Conservation (phyloP, 2,797 vertebrate species). For the Gallinago nigripennis region DNA sequence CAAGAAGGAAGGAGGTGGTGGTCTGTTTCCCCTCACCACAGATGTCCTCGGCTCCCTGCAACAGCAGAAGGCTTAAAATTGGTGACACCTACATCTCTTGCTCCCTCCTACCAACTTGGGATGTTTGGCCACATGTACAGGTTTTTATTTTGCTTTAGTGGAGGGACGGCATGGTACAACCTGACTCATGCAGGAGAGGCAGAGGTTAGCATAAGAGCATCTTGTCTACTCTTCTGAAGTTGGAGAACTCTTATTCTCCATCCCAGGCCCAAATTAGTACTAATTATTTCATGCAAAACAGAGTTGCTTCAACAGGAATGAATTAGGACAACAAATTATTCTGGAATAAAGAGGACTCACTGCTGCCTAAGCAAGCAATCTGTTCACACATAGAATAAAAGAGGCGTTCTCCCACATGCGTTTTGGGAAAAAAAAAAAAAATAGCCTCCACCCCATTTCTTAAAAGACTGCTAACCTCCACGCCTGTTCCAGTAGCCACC, state of each 20-base stretch:
- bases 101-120: not conserved
- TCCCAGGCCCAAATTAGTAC: constrained; percentile 19
- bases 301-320: constrained; percentile 36
- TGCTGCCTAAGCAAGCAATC: not conserved
- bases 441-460: not conserved
- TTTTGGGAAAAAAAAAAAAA: not conserved
- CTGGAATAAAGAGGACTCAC: not conserved
- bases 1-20: constrained; percentile 26
- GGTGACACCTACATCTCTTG: not conserved
- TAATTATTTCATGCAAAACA: constrained; percentile 47
- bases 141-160: not conserved
- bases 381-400: not conserved
- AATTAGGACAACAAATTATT: constrained; percentile 59
- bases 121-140: not conserved
- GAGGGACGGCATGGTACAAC: not conserved
- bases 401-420: accelerated
- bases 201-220: not conserved
- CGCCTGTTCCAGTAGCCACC: not conserved
- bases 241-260: not conserved
- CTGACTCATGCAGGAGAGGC: not conserved
- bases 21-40: not conserved
- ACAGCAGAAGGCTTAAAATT: not conserved
- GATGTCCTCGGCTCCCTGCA: not conserved
- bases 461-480: not conserved
- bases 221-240: not conserved